Evolutionary conservation across 2,797 vertebrate genomes (phyloP).

Genomic region (Macropus fuliginosus): DNA sequence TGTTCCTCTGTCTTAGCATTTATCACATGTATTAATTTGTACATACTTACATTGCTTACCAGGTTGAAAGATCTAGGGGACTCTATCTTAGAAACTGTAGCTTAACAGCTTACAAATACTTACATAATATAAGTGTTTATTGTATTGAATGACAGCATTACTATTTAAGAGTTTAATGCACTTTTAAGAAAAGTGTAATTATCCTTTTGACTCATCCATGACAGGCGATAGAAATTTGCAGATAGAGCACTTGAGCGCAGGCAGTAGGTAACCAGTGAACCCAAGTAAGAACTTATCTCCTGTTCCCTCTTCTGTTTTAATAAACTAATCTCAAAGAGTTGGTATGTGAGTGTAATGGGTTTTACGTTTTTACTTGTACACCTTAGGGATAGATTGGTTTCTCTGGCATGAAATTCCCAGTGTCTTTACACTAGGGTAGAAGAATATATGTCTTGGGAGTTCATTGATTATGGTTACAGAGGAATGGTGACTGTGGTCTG

Average conservation of each 20-base stretch:
- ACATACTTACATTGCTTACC: background rate
- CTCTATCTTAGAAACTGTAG: background rate
- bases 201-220: background rate
- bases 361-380: background rate
- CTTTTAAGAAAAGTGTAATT: background rate
- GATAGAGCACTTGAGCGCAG: background rate
- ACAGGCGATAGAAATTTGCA: background rate
- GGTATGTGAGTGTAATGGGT: background rate
- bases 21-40: background rate
- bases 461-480: background rate
- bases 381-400: background rate
- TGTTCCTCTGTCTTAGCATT: background rate
- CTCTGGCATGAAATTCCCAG: background rate
- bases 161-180: slow-evolving; percentile 32
- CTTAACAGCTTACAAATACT: background rate
- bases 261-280: slow-evolving; percentile 30
- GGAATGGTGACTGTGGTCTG: background rate
- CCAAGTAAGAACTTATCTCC: background rate
- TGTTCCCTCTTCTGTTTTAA: background rate
- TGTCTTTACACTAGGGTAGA: background rate
- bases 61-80: background rate
- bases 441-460: background rate
- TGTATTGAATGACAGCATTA: slow-evolving; percentile 22
- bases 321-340: background rate
- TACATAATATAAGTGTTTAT: background rate